Evolutionary conservation across 1,140 invertebrate genomes (phyloP).

Genomic region (Oncopodura yosiiana): DNA sequence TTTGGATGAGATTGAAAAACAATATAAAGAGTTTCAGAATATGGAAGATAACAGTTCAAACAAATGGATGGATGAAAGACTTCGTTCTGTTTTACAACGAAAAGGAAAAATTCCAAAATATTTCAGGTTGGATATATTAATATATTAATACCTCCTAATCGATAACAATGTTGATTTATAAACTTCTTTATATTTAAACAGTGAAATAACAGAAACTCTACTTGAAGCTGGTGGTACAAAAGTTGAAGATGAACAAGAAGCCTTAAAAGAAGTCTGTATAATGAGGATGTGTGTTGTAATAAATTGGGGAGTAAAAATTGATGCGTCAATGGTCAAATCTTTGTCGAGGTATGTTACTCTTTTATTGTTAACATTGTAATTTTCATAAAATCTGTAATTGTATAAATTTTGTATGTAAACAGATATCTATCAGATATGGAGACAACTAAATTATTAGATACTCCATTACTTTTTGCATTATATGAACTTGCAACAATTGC

Average conservation of each 20-base stretch:
- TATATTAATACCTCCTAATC: too few species aligned
- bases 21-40: constrained; percentile 4
- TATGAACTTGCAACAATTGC: constrained; percentile 15
- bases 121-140: too few species aligned
- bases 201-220: constrained; percentile 23
- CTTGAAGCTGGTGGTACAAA: constrained; percentile 8
- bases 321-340: constrained; percentile 12
- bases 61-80: constrained; percentile 1
- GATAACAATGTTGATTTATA: too few species aligned
- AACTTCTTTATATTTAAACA: too few species aligned
- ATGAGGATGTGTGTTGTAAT: constrained; percentile 23
- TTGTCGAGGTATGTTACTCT: constrained; percentile 7
- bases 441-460: constrained; percentile 1
- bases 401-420: not conserved
- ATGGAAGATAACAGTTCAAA: constrained; percentile 1
- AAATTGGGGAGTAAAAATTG: constrained; percentile 14
- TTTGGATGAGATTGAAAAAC: not conserved
- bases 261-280: constrained; percentile 15
- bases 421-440: constrained; percentile 20
- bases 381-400: not conserved
- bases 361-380: not conserved
- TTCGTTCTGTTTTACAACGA: constrained; percentile 6
- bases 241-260: constrained; percentile 21
- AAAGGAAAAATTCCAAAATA: constrained; percentile 15
- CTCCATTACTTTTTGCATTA: constrained; percentile 18